These are phyloP conservation scores for Drosophila neonasuta DNA, from an alignment of 2,888 invertebrate genomes.

Conservation along the genomic window DNA sequence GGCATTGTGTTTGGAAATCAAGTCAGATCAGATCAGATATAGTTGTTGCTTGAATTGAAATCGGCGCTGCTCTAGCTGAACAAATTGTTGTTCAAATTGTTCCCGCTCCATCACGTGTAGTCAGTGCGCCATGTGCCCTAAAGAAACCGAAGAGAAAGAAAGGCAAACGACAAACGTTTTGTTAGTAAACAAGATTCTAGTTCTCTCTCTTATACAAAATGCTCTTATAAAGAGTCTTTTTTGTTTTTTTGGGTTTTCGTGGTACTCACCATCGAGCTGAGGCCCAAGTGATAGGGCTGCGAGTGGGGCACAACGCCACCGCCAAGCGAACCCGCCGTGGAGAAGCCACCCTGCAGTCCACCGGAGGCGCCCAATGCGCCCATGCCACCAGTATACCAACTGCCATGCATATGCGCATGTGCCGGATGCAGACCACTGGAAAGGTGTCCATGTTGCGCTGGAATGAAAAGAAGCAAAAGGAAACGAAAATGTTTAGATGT, in stretches of 20 bases:
- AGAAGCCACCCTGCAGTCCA: conserved; percentile 85
- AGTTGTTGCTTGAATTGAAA: conserved; percentile 8
- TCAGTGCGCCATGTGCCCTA: conserved; percentile 96
- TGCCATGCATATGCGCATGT: conserved; percentile 86
- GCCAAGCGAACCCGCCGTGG: conserved; percentile 85
- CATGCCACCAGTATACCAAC: conserved; percentile 85
- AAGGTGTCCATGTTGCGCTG: conserved; percentile 86
- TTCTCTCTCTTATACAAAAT: background rate
- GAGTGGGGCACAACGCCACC: conserved; percentile 86
- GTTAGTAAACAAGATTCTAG: conserved; percentile 36
- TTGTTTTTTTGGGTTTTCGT: background rate
- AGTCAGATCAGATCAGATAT: conserved; percentile 39
- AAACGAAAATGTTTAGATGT: background rate
- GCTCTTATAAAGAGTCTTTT: conserved; percentile 43
- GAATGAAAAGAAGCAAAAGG: conserved; percentile 35
- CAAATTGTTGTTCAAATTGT: conserved; percentile 82
- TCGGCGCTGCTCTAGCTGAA: conserved; percentile 78
- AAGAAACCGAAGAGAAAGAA: conserved; percentile 37
- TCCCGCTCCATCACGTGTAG: conserved; percentile 92
- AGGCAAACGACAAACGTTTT: conserved; percentile 23
- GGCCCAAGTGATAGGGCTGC: conserved; percentile 87
- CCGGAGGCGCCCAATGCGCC: conserved; percentile 85
- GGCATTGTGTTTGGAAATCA: conserved; percentile 69
- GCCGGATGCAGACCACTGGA: conserved; percentile 84
- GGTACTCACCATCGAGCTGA: conserved; percentile 86